phyloP scores from a whole-genome alignment of 2,113 vertebrate genomes.

The Rhabdornis inornatus region DNA sequence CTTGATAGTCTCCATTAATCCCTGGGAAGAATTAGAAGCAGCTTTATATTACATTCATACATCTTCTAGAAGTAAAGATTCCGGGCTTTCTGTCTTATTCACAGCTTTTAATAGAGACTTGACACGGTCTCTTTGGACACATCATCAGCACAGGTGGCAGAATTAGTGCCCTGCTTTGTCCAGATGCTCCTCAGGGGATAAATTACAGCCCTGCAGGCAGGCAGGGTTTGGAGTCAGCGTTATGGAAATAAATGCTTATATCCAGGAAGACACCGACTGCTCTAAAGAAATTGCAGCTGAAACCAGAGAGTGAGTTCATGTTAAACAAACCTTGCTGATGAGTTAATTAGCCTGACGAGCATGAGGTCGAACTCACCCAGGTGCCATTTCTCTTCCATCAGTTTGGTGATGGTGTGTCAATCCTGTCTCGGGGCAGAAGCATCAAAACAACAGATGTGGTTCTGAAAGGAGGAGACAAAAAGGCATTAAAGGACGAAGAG shows the following conservation, averaged over 20 bases:
- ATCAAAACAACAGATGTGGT: rapidly evolving
- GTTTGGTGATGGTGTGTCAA: rapidly evolving
- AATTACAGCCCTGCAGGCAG: not conserved
- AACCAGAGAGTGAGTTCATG: not conserved
- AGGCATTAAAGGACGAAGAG: not conserved
- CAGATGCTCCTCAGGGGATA: not conserved
- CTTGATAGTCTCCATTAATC: slow-evolving; percentile 35
- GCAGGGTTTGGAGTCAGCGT: not conserved
- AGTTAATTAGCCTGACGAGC: not conserved
- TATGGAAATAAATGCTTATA: slow-evolving; percentile 22
- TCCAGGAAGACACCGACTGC: not conserved
- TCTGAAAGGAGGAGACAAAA: not conserved
- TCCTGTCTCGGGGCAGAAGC: not conserved
- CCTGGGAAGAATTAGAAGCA: slow-evolving; percentile 35
- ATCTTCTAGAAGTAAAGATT: slow-evolving; percentile 11
- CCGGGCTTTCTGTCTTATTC: not conserved
- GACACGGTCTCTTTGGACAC: not conserved
- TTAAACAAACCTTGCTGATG: not conserved
- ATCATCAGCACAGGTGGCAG: not conserved
- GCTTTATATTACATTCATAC: not conserved
- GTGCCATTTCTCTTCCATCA: not conserved
- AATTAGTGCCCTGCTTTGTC: slow-evolving; percentile 11
- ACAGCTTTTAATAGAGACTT: not conserved
- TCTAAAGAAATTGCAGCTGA: not conserved
- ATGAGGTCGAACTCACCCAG: not conserved